Base-by-base conservation (phyloP, 2,113 vertebrate species). In the Zapus hudsonius region DNA sequence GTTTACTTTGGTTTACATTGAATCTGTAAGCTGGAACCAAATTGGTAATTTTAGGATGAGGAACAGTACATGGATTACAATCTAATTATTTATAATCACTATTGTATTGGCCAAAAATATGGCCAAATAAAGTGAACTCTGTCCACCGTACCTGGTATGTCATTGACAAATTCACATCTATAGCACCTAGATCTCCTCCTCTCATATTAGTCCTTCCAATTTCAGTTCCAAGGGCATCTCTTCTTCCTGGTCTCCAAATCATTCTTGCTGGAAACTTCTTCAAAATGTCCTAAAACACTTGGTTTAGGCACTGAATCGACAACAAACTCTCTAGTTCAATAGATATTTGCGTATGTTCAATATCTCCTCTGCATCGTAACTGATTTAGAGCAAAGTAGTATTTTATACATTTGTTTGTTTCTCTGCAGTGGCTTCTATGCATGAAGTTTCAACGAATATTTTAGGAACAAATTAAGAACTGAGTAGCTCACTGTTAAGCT, bases 1-100 rank as follows among this genome's bases (percentile, higher is more conserved):
- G 7, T 84, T 78, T 78, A 12, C 78, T 83, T 87, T 40, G 17
- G 0, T 69, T 95, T 42, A 33, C 40, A 57, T 17, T 36, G 33
- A 75, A 47, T 87, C 25, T 81, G 19, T 64, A 78, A 87, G 25
- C 73, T 63, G 25, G 27, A 91, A 84, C 81, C n/a, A 87, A 91
- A 72, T 8, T 4, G 55, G 31, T 36, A 91, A 22, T 64, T 94
- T 74, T 67, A 67, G 61, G 10, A 25, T 93, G 87, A 55, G 70
- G 63, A 52, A 63, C 0, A 59, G 33, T 57, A 61, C 57, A 31
- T 81, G 78, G 25, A 55, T 69, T 75, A 31, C 67, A 81, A 57
- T 63, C 0, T n/a, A 64, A 52, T 91, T 73, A 76, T 52, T 81
- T 6, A 3, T 22, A 29, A 36, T 82, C 33, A 33, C 33, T 75